Evolutionary conservation across 2,113 vertebrate species (phyloP), one percentile per base, ranked within the genome.

Genomic region (Ranitomeya imitator): DNA sequence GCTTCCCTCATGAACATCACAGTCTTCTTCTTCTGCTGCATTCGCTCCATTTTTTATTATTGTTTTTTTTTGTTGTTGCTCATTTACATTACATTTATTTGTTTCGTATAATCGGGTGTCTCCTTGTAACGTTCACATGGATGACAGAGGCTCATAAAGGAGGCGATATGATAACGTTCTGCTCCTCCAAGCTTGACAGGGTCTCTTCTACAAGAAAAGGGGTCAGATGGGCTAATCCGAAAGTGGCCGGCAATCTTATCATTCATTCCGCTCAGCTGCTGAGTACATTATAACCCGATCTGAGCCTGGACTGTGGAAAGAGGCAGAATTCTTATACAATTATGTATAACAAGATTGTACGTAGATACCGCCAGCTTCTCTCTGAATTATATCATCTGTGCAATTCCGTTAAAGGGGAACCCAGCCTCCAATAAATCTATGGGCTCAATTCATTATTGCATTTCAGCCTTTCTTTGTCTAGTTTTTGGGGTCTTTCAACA

Each of bases 221-320:
- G 52, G 11, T 55, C 77, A 21, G 19, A 79, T 55, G 7, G 14
- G 11, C 37, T 52, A 19, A 19, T 79, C 45, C n/a, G 51, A 54
- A 14, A 55, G 15, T 19, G 77, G 16, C 51, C 52, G 21, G 19
- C 19, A 37, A n/a, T 79, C 77, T 79, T 79, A 23, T 79, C 77
- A 55, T n/a, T 79, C 19, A 52, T 79, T 79, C 77, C 11, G 8
- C 19, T 51, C 51, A 19, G 51, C 16, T 12, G 37, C 18, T n/a
- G 13, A n/a, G 52, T 55, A 54, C 77, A 23, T 13, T 79, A 79
- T 23, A 23, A 79, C 11, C n/a, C 74, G 52, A n/a, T 51, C 74
- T 77, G 18, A 77, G 45, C 19, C 77, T 14, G 77, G 77, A 79
- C 77, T 79, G 13, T 19, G 77, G 77, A 51, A 51, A 79, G 52